phyloP scores from a whole-genome alignment of 2,888 invertebrate species.

The Thecophora atra region DNA sequence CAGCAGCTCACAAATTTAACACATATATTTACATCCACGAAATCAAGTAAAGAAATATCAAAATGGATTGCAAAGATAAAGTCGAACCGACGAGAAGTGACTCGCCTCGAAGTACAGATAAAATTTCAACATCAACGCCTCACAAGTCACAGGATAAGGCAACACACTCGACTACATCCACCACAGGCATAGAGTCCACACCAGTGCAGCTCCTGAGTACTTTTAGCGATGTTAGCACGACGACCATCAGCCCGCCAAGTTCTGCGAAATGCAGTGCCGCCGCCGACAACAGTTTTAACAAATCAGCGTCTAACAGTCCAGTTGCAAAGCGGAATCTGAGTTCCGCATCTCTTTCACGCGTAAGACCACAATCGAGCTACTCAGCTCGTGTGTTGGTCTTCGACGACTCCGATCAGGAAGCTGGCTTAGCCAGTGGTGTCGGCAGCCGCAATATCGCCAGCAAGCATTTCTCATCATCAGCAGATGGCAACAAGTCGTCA shows the following conservation, averaged over 20 bases:
- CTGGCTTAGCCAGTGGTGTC: constrained; percentile 37
- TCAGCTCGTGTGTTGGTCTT: constrained; percentile 81
- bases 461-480: constrained; percentile 36
- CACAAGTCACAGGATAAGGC: constrained; percentile 50
- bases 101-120: constrained; percentile 40
- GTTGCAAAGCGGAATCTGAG: constrained; percentile 57
- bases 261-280: constrained; percentile 19
- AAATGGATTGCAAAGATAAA: constrained; percentile 54
- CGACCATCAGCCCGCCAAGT: constrained; percentile 45
- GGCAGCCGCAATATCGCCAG: constrained; percentile 22
- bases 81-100: constrained; percentile 8
- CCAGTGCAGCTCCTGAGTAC: constrained; percentile 19
- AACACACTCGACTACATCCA: constrained; percentile 29
- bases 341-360: constrained; percentile 52
- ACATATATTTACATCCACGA: constrained; percentile 4
- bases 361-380: constrained; percentile 71
- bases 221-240: constrained; percentile 49
- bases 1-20: constrained; percentile 18
- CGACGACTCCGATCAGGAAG: constrained; percentile 75
- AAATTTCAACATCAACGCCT: constrained; percentile 60
- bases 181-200: constrained; percentile 35
- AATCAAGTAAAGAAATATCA: not conserved
- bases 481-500: constrained; percentile 40
- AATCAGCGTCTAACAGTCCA: constrained; percentile 49
- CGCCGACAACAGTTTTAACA: constrained; percentile 39